A percentile compares a stretch with the other conserved stretches of the same genome.
Evolutionary conservation across 2,888 invertebrate genomes (phyloP).

Genomic region (Thera obeliscata): DNA sequence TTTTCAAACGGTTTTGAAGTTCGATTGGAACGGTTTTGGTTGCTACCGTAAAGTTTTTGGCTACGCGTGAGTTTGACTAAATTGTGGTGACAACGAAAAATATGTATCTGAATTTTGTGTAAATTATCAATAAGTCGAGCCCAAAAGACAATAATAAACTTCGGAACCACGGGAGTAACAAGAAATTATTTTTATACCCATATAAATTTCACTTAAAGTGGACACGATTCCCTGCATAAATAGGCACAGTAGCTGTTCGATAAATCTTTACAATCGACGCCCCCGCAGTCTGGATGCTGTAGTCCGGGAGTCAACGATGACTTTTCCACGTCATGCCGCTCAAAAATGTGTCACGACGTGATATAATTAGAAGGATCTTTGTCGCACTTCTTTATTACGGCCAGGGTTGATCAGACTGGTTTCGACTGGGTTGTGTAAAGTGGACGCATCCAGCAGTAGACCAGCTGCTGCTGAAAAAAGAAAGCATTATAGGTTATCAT

Average conservation of each 20-base stretch:
- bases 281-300: conserved; percentile 54
- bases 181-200: conserved; percentile 58
- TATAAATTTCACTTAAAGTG: conserved; percentile 62
- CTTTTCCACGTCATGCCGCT: not conserved
- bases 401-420: too few species aligned
- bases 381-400: too few species aligned
- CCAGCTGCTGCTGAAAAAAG: too few species aligned
- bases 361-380: too few species aligned
- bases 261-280: conserved; percentile 70
- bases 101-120: conserved; percentile 12
- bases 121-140: conserved; percentile 10
- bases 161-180: conserved; percentile 39
- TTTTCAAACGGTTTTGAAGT: too few species aligned
- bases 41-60: too few species aligned
- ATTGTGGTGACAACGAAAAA: not conserved
- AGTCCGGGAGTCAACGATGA: conserved; percentile 20
- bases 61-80: not conserved
- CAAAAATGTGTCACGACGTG: too few species aligned
- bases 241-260: conserved; percentile 68
- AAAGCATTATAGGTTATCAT: too few species aligned
- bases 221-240: conserved; percentile 47
- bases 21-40: too few species aligned
- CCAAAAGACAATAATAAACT: conserved; percentile 14
- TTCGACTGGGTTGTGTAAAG: too few species aligned
- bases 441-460: too few species aligned